Percentiles rank a stretch among this genome's conserved stretches.
These are phyloP conservation scores for Microctonus aethiopoides DNA, from an alignment of 2,888 invertebrate genomes.

Conservation along the genomic window DNA sequence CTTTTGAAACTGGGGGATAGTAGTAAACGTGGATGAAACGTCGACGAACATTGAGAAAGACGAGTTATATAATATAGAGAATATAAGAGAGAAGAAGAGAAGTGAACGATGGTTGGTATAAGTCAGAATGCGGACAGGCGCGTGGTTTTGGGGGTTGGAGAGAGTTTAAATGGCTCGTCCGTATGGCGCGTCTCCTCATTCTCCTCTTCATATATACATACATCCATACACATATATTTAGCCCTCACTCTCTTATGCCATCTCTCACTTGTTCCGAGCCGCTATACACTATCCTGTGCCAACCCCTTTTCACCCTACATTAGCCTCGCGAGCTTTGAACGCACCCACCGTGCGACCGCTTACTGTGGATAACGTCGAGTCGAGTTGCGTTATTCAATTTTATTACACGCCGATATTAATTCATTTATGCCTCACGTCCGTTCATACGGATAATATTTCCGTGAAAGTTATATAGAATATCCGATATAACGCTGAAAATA, in stretches of 20 bases:
- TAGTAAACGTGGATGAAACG: constrained; percentile 31
- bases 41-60: constrained; percentile 36
- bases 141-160: constrained; percentile 65
- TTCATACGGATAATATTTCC: constrained; percentile 35
- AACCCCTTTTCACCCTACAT: constrained; percentile 43
- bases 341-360: constrained; percentile 33
- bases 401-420: constrained; percentile 41
- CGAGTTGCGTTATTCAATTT: constrained; percentile 40
- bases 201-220: too few species aligned
- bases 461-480: constrained; percentile 22
- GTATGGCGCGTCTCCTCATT: constrained; percentile 63
- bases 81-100: constrained; percentile 48
- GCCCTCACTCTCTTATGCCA: neutral
- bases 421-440: constrained; percentile 40
- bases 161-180: constrained; percentile 67
- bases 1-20: neutral
- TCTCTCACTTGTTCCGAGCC: constrained; percentile 16
- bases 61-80: constrained; percentile 45
- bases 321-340: constrained; percentile 41
- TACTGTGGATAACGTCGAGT: constrained; percentile 36
- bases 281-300: constrained; percentile 16
- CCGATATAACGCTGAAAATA: constrained; percentile 24
- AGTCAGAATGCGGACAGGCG: constrained; percentile 67
- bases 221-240: constrained; percentile 26
- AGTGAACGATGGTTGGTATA: constrained; percentile 66